Base-by-base conservation (phyloP, 2,797 vertebrate species). In the Gila robusta region DNA sequence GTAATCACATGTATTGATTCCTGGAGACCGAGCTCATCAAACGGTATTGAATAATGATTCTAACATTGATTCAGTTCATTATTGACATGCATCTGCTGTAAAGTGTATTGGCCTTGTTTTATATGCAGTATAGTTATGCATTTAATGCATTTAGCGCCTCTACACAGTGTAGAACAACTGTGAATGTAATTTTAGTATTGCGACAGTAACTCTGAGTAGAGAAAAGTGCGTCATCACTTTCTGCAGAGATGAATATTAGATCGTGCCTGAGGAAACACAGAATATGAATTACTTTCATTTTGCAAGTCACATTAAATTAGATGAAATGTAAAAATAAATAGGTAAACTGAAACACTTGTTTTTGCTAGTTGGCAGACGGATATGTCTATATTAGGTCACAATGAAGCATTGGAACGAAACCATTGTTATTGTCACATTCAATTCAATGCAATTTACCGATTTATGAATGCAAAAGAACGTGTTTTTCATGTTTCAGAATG, bases 271-370 rank as follows among this genome's bases (percentile, higher is more conserved):
- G 21, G 54, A 82, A 39, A 79, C 28, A 21, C 69, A 16, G 26
- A 44, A 80, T 80, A 83, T 74, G 59, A 70, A 88, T 52, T 80
- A 39, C 70, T 72, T 28, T 62, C 19, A 64, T 82, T 82, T 37
- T 5, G 0, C n/a, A 73, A n/a, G 52, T 70, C 54, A 41, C 6
- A 16, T 37, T 69, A 62, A 71, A 88, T 54, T 16, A 66, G 47
- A 77, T 39, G 2, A 39, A 62, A 32, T 19, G 2, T 70, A 35
- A 11, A 67, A 56, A 71, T 19, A 54, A 26, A 56, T 26, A 70
- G 67, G 21, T 54, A 39, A 32, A 69, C 28, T 23, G 23, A 71
- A 69, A 21, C 14, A 19, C 21, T 54, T 56, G 47, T 47, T 11
- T 71, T 71, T 21, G 14, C 32, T n/a, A 28, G 52, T 56, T 71